These are phyloP conservation scores for Dipodomys ordii DNA, from an alignment of 2,113 vertebrate genomes.

Conservation along the genomic window DNA sequence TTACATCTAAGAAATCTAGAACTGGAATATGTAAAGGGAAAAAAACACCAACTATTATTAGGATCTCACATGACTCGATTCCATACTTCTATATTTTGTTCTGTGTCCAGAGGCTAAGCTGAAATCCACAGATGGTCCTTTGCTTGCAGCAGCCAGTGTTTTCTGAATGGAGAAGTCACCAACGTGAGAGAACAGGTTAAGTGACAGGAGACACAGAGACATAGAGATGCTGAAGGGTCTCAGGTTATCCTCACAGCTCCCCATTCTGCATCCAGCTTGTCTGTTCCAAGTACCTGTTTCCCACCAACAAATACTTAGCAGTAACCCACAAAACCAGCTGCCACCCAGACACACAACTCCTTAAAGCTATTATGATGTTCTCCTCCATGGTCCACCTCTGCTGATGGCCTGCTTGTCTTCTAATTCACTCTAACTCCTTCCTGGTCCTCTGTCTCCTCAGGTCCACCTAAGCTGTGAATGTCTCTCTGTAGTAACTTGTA, in stretches of 20 bases:
- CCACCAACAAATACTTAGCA: background rate
- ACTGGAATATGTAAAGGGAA: background rate
- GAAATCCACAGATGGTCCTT: background rate
- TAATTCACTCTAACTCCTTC: too few relatives aligned
- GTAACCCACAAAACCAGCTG: background rate
- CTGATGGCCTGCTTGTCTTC: background rate
- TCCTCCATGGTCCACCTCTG: background rate
- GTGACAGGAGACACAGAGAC: background rate
- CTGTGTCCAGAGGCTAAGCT: rapidly evolving
- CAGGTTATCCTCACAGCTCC: background rate
- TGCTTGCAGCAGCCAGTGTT: background rate
- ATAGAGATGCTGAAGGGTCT: background rate
- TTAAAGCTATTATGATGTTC: background rate
- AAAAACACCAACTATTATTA: background rate
- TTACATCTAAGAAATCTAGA: background rate
- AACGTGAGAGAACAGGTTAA: background rate
- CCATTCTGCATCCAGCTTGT: too few relatives aligned
- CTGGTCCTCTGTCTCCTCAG: background rate
- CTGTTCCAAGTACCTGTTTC: background rate
- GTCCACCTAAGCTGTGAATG: background rate
- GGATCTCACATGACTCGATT: background rate
- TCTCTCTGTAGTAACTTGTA: too few relatives aligned
- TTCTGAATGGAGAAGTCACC: background rate
- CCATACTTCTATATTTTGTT: too few relatives aligned
- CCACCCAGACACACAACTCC: too few relatives aligned